These are phyloP conservation scores for Triplophysa rosa DNA, from an alignment of 2,113 vertebrate species.

Conservation along the genomic window DNA sequence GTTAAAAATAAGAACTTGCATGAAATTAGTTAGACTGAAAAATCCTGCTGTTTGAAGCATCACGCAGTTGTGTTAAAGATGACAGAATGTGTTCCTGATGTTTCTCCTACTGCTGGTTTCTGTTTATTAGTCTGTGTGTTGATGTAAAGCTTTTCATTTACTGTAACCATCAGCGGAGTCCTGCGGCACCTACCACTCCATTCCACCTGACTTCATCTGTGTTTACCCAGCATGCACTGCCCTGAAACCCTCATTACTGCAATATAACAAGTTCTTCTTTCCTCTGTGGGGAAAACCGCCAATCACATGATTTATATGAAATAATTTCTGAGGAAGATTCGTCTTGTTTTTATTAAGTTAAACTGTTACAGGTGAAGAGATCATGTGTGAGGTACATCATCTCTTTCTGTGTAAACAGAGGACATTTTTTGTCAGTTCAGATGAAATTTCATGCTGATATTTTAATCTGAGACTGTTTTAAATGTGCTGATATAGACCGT, in stretches of 20 bases:
- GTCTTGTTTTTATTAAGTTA: background rate
- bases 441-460: background rate
- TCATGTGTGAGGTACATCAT: background rate
- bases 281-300: background rate
- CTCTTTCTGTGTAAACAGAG: background rate
- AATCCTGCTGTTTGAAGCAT: too few species aligned
- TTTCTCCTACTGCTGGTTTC: background rate
- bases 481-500: too few species aligned
- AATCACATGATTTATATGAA: conserved; percentile 6
- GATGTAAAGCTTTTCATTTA: conserved; percentile 9
- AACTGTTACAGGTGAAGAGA: too few species aligned
- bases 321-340: background rate
- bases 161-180: background rate
- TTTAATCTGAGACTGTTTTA: too few species aligned
- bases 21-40: too few species aligned
- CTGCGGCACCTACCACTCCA: background rate
- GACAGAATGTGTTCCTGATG: too few species aligned
- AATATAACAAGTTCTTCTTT: background rate
- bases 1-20: too few species aligned
- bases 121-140: background rate
- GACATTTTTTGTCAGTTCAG: background rate
- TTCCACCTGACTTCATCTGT: background rate
- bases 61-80: too few species aligned
- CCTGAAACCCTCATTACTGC: background rate
- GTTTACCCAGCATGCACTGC: conserved; percentile 14